Percentiles rank a stretch among this genome's conserved stretches.
Conservation (phyloP, 1,140 invertebrate species). For the Subanguina moxae region DNA sequence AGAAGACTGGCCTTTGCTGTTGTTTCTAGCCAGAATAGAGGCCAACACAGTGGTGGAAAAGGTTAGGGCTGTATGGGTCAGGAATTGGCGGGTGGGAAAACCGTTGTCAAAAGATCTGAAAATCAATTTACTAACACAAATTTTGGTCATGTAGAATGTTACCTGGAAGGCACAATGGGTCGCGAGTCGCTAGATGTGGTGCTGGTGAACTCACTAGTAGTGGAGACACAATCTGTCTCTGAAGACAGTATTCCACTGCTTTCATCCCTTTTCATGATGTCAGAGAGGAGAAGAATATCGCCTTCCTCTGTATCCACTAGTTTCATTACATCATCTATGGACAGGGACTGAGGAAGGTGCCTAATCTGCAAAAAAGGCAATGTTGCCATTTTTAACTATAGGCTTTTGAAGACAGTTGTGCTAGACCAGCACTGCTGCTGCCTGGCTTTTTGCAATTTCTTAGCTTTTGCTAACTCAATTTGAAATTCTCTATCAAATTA, state of each 20-base stretch:
- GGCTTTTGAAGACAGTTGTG: too few relatives aligned
- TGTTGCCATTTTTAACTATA: too few relatives aligned
- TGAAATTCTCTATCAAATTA: too few relatives aligned
- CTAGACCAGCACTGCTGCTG: too few relatives aligned
- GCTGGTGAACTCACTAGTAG: not conserved
- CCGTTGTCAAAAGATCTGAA: not conserved
- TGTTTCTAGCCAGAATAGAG: not conserved
- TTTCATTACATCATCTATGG: not conserved
- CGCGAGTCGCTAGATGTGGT: not conserved
- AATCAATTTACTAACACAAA: conserved; percentile 6
- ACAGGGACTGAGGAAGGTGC: not conserved
- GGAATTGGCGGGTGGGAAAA: not conserved
- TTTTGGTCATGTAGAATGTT: not conserved
- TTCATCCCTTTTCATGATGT: conserved; percentile 22
- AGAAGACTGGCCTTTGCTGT: not conserved
- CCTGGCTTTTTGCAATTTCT: too few relatives aligned
- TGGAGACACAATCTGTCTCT: not conserved
- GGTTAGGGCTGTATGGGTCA: not conserved
- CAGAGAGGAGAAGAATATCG: not conserved
- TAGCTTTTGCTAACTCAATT: too few relatives aligned
- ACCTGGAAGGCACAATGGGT: too few relatives aligned
- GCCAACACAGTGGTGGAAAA: not conserved
- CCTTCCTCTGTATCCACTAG: not conserved
- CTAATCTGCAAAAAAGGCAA: too few relatives aligned
- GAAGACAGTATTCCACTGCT: conserved; percentile 15